Base-by-base conservation (phyloP, 2,888 invertebrate genomes). In the Nectonema munidae region DNA sequence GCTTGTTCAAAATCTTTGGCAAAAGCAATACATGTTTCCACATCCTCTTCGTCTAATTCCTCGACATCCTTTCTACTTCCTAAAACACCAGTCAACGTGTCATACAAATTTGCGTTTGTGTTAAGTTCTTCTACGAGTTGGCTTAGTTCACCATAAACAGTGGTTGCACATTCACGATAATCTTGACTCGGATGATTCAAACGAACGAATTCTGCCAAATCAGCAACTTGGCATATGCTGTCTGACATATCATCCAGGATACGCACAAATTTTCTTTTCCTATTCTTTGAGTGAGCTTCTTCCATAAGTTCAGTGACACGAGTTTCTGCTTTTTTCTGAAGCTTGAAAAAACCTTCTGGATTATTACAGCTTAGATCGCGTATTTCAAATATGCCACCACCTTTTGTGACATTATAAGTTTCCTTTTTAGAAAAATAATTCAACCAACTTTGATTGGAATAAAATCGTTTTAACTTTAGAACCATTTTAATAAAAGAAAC, bases 201-300 rank as follows among this genome's bases (percentile, higher is more conserved):
- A 44, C 89, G 63, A 30, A 89, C 67, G 57, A 89, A 95, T 57
- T 95, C 95, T 0, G 86, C 74, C 53, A 95, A 59, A 56, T 95
- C 95, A 1, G 89, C 95, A 0, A 86, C 81, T 57, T 72, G 69
- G 53, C 95, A 95, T 36, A 95, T 56, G 1, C 71, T 68, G 54
- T 95, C 75, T 0, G 89, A 89, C 9, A 95, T 61, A 46, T 89
- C 76, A 54, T 95, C 95, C 52, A 95, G 86, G 42, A 89, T 67
- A 53, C 73, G 61, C 3, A 81, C 81, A 65, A 83, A 71, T 50
- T 76, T 77, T 34, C 79, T 60, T 37, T 43, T 50, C 38, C 61
- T 64, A 16, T 62, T 48, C 17, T 20, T 20, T 20, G 38, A 38
- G 6, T 6, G 15, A 11, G 15, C 15, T 14, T 30, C 5, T 11